Evolutionary conservation across 2,113 vertebrate genomes (phyloP), one percentile per base, ranked within the genome.

Genomic region (Perca schrenkii): DNA sequence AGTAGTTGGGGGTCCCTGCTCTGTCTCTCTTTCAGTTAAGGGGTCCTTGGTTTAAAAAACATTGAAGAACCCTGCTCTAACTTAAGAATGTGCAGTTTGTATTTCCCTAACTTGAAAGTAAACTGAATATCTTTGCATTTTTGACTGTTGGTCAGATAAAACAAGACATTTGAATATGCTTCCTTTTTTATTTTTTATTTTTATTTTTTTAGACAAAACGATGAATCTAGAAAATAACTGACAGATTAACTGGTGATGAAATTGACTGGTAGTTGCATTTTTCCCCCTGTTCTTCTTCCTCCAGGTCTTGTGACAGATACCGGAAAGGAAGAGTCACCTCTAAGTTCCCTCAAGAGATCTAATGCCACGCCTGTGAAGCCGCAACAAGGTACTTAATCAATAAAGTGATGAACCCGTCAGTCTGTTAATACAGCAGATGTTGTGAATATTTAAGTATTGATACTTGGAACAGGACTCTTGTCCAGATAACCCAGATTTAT

Each of bases 361-460:
- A 77, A 86, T 21, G 88, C 92, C 71, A 95, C 95, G 22, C 94
- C 95, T 25, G 90, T 94, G 46, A 96, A 95, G 76, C 95, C 95
- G 2, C 90, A 84, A 5, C 94, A 95, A 94, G 95, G 96, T 96
- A 82, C 8, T 43, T 14, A 31, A 50, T 79, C 47, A 61, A 13
- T 65, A 13, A 43, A 54, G 4, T 17, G 3, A 64, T 75, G 7
- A 25, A 8, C 8, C 8, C 0, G 6, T 43, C 22, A 17, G 2
- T 46, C 16, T 71, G 53, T 71, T 28, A 17, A 15, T 19, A 43
- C 19, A 10, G 16, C 15, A 60, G 40, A 22, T 63, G 25, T 17
- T 71, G 5, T 61, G 6, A 13, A 6, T 7, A 10, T 47, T 36
- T 14, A 63, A 64, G 40, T 49, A 56, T 40, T 56, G 0, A 57